Evolutionary conservation across 2,797 vertebrate species (phyloP), one percentile per base, ranked within the genome.

Genomic region (Catostomus latipinnis): DNA sequence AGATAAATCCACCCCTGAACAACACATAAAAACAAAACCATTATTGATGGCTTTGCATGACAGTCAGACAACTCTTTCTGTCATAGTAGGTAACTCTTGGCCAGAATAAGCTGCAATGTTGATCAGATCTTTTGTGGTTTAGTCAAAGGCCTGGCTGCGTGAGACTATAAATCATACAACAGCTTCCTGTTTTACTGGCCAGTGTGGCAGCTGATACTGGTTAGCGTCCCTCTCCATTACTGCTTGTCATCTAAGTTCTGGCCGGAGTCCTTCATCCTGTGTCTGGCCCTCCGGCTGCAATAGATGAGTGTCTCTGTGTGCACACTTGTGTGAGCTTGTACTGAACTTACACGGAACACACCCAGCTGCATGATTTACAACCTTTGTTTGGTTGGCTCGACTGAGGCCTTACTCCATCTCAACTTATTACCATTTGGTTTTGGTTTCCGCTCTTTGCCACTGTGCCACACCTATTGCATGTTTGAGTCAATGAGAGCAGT

Each of bases 381-480:
- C 85, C 80, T 84, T 90, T 86, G 87, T 83, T 86, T 56, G 45
- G 88, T 85, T 85, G 88, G 88, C 88, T 88, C 87, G 85, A 86
- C 80, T 76, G 88, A 90, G 87, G 89, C 90, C 88, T 83, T 82
- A 83, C 89, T 89, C 85, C 85, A 83, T 89, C 86, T 86, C 13
- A 87, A 84, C 87, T 89, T 90, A 90, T 88, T 89, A 88, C 90
- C 91, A 90, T 91, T 93, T 91, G 91, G 89, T 92, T 92, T 91
- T 90, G 89, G 90, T 93, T 94, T 93, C 90, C 67, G 58, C 77
- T 81, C 88, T 84, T 86, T 90, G 91, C 91, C 91, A 88, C 89
- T 77, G 88, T 89, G 89, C 91, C 92, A 93, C 92, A 93, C 92
- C 93, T 93, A 92, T 87, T 81, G 89, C 80, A 89, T 90, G 89